Base-by-base conservation (phyloP, 1,140 invertebrate species). In the Cydia pomonella region DNA sequence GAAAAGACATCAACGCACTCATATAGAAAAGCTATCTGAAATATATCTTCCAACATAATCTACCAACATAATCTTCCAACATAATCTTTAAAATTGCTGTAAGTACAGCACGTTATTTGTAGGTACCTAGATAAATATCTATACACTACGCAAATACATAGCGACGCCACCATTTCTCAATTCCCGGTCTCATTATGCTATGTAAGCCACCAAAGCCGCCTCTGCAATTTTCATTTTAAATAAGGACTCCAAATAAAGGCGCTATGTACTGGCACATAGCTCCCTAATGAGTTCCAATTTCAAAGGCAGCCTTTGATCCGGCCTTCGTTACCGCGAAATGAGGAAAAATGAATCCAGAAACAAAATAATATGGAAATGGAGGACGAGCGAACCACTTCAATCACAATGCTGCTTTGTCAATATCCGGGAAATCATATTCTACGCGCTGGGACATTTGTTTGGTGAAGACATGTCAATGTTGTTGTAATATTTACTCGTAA, bases 291-390 rank as follows among this genome's bases (percentile, higher is more conserved):
- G 64, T 69, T 69, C 64, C 64, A 69, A 69, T 69, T 69, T 38
- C 27, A 69, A 33, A 69, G 64, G 33, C 64, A n/a, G 64, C 64
- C 64, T 69, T 69, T 69, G 64, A 69, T n/a, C 29, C 27, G 6
- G 13, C 33, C 64, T 69, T 69, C 64, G 64, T 69, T 69, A 69
- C 29, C 64, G 29, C 64, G 29, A 21, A 59, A 59, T 59, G 53
- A 59, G 66, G 73, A 62, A 38, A 41, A 53, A 27, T 27, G 77
- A 76, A 66, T 64, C 66, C 76, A 79, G 64, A 77, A 83, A 86
- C 84, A 82, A 84, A 90, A 85, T 87, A 88, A 89, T 87, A 85
- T 88, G 89, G 83, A 89, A 91, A 89, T 89, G 77, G 84, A 82
- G 84, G 84, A 83, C 81, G 73, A 80, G 83, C 80, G 77, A 76